Conservation (phyloP, 2,888 invertebrate genomes). For the Plagodis dolabraria region DNA sequence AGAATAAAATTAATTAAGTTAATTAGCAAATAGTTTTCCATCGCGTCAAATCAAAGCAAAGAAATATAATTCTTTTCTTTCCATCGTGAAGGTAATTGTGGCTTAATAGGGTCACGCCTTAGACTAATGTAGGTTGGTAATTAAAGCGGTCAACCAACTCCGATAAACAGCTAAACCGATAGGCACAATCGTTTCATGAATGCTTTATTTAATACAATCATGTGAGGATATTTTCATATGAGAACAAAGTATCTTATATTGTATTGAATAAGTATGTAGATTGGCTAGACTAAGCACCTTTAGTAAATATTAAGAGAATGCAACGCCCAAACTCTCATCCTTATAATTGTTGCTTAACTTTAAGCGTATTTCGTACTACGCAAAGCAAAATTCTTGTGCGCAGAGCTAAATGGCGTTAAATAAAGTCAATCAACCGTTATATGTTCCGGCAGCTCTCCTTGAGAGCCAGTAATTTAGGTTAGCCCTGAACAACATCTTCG, state of each 20-base stretch:
- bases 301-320: too few relatives aligned
- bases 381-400: too few relatives aligned
- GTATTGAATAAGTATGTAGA: neutral
- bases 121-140: conserved; percentile 41
- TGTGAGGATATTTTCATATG: neutral
- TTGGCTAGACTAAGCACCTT: too few relatives aligned
- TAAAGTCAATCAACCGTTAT: too few relatives aligned
- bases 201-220: neutral
- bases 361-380: too few relatives aligned
- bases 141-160: conserved; percentile 41
- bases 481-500: too few relatives aligned
- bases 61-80: conserved; percentile 39
- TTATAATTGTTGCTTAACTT: too few relatives aligned
- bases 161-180: conserved; percentile 14
- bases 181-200: conserved; percentile 3
- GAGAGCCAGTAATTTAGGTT: too few relatives aligned
- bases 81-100: conserved; percentile 43
- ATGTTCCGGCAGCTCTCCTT: too few relatives aligned
- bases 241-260: neutral
- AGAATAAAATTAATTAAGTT: conserved; percentile 3
- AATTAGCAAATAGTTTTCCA: conserved; percentile 14
- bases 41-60: conserved; percentile 24
- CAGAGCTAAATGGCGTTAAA: too few relatives aligned
- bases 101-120: conserved; percentile 51
- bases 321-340: too few relatives aligned